Percentiles rank a stretch among this genome's conserved stretches.
Conservation (phyloP, 2,113 vertebrate species). For the Apteryx mantelli region DNA sequence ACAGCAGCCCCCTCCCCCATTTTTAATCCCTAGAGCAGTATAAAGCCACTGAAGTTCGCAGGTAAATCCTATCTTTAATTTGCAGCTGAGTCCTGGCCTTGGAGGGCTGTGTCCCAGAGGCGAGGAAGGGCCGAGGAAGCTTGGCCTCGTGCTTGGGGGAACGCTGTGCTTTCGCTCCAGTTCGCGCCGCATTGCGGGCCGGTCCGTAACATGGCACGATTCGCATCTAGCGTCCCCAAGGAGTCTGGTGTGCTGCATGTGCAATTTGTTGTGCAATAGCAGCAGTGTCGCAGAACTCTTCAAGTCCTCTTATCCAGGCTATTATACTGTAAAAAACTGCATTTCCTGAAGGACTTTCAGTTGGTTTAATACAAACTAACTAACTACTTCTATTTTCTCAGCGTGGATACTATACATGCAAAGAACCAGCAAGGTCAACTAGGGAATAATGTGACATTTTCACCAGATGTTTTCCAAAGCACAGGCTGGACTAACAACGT, state of each 20-base stretch:
- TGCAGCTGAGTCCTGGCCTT: neutral
- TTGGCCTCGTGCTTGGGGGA: neutral
- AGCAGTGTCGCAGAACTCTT: neutral
- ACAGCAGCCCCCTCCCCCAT: neutral
- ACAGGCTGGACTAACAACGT: neutral
- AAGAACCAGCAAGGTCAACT: neutral
- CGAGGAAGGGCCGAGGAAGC: neutral
- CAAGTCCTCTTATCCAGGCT: neutral
- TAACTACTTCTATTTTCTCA: neutral
- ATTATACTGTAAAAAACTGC: neutral
- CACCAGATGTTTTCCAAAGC: neutral
- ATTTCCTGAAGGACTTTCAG: neutral
- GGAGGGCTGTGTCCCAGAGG: neutral
- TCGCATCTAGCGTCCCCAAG: too few relatives aligned
- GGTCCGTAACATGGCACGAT: neutral
- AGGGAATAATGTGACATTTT: neutral
- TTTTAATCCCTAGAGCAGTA: neutral
- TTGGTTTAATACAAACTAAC: neutral
- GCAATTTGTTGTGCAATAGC: neutral
- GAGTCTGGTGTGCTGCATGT: neutral
- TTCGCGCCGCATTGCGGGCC: neutral
- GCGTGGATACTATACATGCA: neutral
- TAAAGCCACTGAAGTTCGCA: neutral
- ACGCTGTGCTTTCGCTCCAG: neutral
- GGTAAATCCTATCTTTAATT: neutral